Percentiles rank a stretch among this genome's conserved stretches.
Evolutionary conservation across 2,113 vertebrate species (phyloP).

Genomic region (Gallinago jamesoni): DNA sequence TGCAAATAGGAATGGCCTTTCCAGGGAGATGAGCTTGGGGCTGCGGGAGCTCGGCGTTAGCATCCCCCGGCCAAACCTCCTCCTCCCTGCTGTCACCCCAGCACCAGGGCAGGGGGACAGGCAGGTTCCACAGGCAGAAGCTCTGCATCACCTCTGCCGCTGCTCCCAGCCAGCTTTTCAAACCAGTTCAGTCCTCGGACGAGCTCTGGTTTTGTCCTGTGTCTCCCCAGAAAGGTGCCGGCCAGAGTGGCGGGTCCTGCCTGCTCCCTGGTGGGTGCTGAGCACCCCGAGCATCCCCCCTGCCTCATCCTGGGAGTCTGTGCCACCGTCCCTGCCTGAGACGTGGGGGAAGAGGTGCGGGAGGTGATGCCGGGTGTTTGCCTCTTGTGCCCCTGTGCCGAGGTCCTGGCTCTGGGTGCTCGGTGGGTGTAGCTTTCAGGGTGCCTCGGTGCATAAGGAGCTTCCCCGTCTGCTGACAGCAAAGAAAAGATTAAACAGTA

Average conservation of each 20-base stretch:
- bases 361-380: neutral
- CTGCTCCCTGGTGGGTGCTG: neutral
- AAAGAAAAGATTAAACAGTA: conserved; percentile 32
- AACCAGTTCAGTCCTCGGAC: neutral
- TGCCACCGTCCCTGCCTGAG: rapidly evolving
- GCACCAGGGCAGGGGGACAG: neutral
- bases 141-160: neutral
- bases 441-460: neutral
- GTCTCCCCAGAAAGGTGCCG: neutral
- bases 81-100: neutral
- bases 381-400: neutral
- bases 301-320: neutral
- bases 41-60: neutral
- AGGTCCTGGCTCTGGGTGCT: neutral
- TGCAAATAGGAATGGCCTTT: neutral
- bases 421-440: neutral
- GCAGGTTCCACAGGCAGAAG: neutral
- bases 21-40: rapidly evolving
- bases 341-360: neutral
- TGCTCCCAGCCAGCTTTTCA: neutral
- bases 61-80: neutral
- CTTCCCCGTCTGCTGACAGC: neutral
- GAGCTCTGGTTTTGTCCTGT: neutral
- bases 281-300: neutral
- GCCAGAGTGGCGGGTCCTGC: neutral